Base-by-base conservation (phyloP, 1,140 invertebrate genomes). In the Nephila pilipes region DNA sequence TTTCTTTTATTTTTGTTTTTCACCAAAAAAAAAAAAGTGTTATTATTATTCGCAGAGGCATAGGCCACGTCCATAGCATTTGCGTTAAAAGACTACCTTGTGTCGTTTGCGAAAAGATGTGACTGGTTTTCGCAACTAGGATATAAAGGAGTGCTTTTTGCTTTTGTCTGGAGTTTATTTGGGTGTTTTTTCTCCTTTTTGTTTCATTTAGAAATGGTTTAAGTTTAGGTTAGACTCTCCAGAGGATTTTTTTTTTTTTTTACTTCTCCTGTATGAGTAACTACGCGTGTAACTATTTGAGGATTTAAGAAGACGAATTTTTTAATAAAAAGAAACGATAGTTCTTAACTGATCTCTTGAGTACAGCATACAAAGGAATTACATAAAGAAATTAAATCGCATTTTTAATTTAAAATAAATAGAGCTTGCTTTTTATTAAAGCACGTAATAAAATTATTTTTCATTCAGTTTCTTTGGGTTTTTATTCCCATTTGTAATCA, bases 51-150 rank as follows among this genome's bases (percentile, higher is more conserved):
- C 46, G 80, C 12, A 16, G 83, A 60, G 46, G 25, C 83, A 57
- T 60, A 29, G 83, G 57, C 83, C 83, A 60, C 83, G 83, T 58
- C 55, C 55, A 22, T 55, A 38, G 54, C 83, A 36, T 85, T 85
- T 60, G 57, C 55, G 14, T 3, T 85, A 85, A 85, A 83, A 85
- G 83, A 57, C 18, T 54, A 83, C 38, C 80, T 46, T 55, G 54
- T 85, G 83, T 85, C 83, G 55, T 85, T 85, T 85, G 57, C 10
- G 83, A 25, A 60, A 85, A 85, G 83, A 85, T 85, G 83, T 85
- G 83, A 85, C 83, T 85, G 83, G 83, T 58, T 85, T 85, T 85
- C 54, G 83, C 54, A 85, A 85, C 29, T 85, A 57, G 55, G 29
- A 29, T 32, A 85, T 32, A 85, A 85, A 85, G 83, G 60, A 55